These are phyloP conservation scores for Ceraclea dissimilis DNA, from an alignment of 2,888 invertebrate species.

Conservation along the genomic window DNA sequence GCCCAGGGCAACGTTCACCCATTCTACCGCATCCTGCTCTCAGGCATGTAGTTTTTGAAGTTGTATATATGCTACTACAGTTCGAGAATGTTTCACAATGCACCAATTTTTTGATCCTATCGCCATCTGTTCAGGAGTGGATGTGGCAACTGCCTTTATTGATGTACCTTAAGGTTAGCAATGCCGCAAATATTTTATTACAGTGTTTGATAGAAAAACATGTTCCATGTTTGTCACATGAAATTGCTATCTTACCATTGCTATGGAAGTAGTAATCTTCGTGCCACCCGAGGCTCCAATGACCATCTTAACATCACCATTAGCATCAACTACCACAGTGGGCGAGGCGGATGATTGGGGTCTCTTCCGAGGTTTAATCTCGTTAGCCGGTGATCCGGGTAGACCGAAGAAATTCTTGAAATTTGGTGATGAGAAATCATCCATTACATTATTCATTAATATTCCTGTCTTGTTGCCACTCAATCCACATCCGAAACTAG, in stretches of 20 bases:
- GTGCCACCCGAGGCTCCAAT: slow-evolving; percentile 81
- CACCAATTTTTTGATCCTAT: too few relatives aligned
- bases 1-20: too few relatives aligned
- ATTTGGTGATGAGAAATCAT: slow-evolving; percentile 82
- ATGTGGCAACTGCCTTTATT: too few relatives aligned
- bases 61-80: too few relatives aligned
- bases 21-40: too few relatives aligned
- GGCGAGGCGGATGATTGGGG: slow-evolving; percentile 86
- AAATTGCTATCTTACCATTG: slow-evolving; percentile 45
- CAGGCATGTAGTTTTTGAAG: too few relatives aligned
- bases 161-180: too few relatives aligned
- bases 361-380: slow-evolving; percentile 69
- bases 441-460: slow-evolving; percentile 93
- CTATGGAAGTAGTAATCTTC: slow-evolving; percentile 68
- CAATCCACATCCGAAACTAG: slow-evolving; percentile 76
- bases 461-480: slow-evolving; percentile 77
- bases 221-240: too few relatives aligned
- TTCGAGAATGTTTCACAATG: too few relatives aligned
- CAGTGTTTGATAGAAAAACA: too few relatives aligned
- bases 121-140: too few relatives aligned
- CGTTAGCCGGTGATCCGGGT: slow-evolving; percentile 73
- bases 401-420: slow-evolving; percentile 61
- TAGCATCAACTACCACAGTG: slow-evolving; percentile 60
- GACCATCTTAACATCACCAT: slow-evolving; percentile 61
- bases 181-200: too few relatives aligned